These are phyloP conservation scores for Epizoanthus scotinus DNA, from an alignment of 92 coral and sea anemone genomes.

Conservation along the genomic window DNA sequence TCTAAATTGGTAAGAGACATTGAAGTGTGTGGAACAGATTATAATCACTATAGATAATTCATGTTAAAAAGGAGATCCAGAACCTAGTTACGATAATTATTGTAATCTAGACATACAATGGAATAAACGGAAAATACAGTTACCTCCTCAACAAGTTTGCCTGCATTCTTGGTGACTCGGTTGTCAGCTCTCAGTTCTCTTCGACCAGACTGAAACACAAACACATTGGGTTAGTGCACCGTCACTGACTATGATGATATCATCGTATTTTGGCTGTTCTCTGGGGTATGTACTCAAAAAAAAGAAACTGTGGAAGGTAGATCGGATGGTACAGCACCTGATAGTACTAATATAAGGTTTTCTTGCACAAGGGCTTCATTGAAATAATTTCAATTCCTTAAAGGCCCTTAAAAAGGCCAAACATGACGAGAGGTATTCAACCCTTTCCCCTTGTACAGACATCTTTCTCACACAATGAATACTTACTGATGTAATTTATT, in stretches of 20 bases:
- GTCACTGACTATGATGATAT: not conserved
- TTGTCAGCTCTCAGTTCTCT: constrained; percentile 59
- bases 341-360: too few species aligned
- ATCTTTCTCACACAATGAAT: too few species aligned
- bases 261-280: not conserved
- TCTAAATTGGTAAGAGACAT: too few species aligned
- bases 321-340: not conserved
- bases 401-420: too few species aligned
- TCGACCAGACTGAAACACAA: constrained; percentile 25
- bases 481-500: too few species aligned
- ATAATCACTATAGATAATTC: not conserved
- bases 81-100: not conserved
- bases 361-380: too few species aligned
- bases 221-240: not conserved
- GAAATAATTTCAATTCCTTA: too few species aligned
- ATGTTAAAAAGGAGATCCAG: not conserved
- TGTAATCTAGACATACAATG: not conserved
- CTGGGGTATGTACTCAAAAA: not conserved
- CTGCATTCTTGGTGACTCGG: constrained; percentile 69
- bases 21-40: too few species aligned
- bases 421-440: too few species aligned
- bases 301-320: not conserved
- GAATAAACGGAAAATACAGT: not conserved
- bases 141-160: constrained; percentile 72
- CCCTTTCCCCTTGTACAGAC: too few species aligned